A percentile compares a stretch with the other conserved stretches of the same genome.
Evolutionary conservation across 2,797 vertebrate genomes (phyloP).

Genomic region (Sebastes kiyomatsui): DNA sequence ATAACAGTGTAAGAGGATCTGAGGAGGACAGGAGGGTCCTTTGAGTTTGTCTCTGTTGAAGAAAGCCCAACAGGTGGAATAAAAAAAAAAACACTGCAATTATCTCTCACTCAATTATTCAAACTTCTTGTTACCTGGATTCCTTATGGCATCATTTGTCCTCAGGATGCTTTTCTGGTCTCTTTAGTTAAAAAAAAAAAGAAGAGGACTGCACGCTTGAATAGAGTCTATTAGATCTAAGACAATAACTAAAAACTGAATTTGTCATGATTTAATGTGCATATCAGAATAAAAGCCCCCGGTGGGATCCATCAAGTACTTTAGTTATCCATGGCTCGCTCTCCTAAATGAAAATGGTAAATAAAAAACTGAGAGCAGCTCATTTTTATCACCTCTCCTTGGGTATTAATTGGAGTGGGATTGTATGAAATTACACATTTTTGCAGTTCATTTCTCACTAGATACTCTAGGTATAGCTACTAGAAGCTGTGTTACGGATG

Average conservation of each 20-base stretch:
- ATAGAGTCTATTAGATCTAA: background rate
- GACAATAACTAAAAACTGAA: background rate
- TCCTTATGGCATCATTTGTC: background rate
- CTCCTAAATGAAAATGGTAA: slow-evolving; percentile 4
- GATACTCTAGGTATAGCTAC: background rate
- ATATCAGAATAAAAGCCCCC: slow-evolving; percentile 8
- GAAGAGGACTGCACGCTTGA: background rate
- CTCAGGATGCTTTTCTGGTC: background rate
- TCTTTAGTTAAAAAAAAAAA: background rate
- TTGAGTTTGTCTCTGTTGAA: background rate
- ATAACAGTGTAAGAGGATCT: slow-evolving; percentile 2
- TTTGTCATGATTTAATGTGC: background rate
- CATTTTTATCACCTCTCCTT: slow-evolving; percentile 3
- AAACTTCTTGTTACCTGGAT: slow-evolving; percentile 5
- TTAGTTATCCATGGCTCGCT: background rate
- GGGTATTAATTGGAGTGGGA: background rate
- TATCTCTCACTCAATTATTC: slow-evolving; percentile 27
- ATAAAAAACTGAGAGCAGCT: background rate
- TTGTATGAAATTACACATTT: background rate
- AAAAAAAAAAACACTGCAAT: slow-evolving; percentile 5
- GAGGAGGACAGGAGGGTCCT: background rate
- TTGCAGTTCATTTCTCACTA: background rate
- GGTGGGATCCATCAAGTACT: background rate
- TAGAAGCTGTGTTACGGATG: background rate
- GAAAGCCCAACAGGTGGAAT: background rate